Percentiles rank a stretch among this genome's conserved stretches.
Evolutionary conservation across 2,888 invertebrate species (phyloP).

Genomic region (Schizotus pectinicornis): DNA sequence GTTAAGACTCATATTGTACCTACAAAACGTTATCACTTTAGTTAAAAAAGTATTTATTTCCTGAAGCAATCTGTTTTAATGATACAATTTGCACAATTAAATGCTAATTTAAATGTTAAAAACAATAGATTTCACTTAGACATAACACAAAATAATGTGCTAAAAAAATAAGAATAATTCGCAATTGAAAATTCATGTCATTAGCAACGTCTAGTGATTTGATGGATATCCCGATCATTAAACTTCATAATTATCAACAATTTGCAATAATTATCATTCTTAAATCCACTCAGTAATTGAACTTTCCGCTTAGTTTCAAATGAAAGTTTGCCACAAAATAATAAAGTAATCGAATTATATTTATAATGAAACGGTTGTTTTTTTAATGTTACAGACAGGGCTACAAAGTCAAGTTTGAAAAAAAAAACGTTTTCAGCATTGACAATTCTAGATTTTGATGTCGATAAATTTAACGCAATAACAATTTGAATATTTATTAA

Average conservation of each 20-base stretch:
- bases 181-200: constrained; percentile 2
- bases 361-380: not conserved
- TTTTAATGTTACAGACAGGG: not conserved
- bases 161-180: too few species aligned
- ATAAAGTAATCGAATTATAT: not conserved
- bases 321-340: constrained; percentile 7
- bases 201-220: constrained; percentile 7
- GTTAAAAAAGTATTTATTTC: too few species aligned
- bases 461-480: too few species aligned
- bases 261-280: constrained; percentile 4
- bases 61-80: too few species aligned
- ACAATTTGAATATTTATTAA: not conserved
- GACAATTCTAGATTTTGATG: too few species aligned
- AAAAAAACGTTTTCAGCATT: not conserved
- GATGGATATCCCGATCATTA: not conserved
- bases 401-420: not conserved
- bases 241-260: not conserved
- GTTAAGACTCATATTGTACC: too few species aligned
- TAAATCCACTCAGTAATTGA: constrained; percentile 2
- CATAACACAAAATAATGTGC: too few species aligned
- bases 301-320: constrained; percentile 12
- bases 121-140: too few species aligned
- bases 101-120: too few species aligned
- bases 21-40: too few species aligned
- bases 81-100: too few species aligned